Evolutionary conservation across 2,797 vertebrate species (phyloP), one percentile per base, ranked within the genome.

Genomic region (Varecia variegata): DNA sequence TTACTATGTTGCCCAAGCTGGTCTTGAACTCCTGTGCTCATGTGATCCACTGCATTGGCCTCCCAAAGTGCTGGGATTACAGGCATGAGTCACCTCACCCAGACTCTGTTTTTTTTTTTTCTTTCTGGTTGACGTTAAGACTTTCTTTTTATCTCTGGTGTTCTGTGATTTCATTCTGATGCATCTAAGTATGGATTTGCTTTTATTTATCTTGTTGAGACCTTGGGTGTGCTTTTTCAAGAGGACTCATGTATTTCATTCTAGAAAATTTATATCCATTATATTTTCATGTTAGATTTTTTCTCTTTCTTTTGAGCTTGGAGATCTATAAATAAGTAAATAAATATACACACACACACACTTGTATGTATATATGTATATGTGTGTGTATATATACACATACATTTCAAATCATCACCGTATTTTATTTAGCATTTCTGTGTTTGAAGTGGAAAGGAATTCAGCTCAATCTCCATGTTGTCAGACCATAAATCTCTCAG

Each of bases 381-480:
- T 32, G 11, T n/a, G 43, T 56, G 23, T 54, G 7, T 40, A 10
- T 4, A 17, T 5, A 58, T 12, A 43, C 3, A 77, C 21, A 38
- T 40, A 3, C 25, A 79, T 79, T 56, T 79, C 35, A 77, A 86
- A 43, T 56, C 38, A 32, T 79, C 14, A 43, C 15, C 71, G 2
- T 73, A 45, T 35, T 81, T 92, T 94, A 27, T 77, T 88, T 94
- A 95, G 67, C 10, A 81, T 95, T 76, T 96, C 85, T 76, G 0
- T 96, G 18, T 90, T 95, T 92, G 32, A 73, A 88, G 17, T 94
- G 35, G 50, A 77, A 80, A 88, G 40, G 4, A 35, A 54, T 74
- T 80, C 6, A 35, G 3, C 15, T 58, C 5, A 27, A 4, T 92
- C 38, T 85, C 62, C 62, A 45, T 58, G n/a, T 45, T 87, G 13